Evolutionary conservation across 2,113 vertebrate genomes (phyloP).

Genomic region (human (Homo sapiens)): DNA sequence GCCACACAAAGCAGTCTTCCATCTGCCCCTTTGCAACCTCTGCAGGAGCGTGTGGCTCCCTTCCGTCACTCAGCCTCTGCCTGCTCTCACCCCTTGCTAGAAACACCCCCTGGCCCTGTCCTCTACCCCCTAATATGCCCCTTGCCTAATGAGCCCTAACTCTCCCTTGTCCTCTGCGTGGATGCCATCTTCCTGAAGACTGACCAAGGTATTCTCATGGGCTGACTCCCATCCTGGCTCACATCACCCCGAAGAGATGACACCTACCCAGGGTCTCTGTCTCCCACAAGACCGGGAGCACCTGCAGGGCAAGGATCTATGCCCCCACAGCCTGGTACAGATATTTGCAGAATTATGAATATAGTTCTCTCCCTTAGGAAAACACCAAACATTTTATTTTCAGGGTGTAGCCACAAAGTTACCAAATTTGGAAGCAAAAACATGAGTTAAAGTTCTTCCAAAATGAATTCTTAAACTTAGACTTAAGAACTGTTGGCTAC

Average conservation of each 20-base stretch:
- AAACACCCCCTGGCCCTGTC: neutral
- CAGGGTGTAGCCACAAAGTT: neutral
- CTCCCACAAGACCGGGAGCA: neutral
- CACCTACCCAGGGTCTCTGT: neutral
- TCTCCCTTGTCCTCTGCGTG: neutral
- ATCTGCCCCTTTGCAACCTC: neutral
- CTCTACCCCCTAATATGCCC: neutral
- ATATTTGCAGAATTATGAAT: neutral
- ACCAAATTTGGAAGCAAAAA: neutral
- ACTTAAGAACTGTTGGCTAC: neutral
- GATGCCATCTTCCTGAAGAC: neutral
- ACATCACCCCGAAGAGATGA: neutral
- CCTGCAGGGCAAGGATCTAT: neutral
- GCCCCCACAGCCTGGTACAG: neutral
- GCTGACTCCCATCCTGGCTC: neutral
- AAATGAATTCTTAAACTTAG: neutral
- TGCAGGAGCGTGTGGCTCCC: fast-evolving
- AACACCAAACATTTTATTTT: neutral
- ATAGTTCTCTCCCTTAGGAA: neutral
- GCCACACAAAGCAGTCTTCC: neutral
- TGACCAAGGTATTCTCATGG: neutral
- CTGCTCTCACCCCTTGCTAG: neutral
- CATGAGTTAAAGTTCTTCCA: neutral
- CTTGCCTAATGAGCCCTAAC: neutral
- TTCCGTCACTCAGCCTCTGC: neutral